Evolutionary conservation across 2,888 invertebrate species (phyloP), one percentile per base, ranked within the genome.

Genomic region (Frankliniella intonsa): DNA sequence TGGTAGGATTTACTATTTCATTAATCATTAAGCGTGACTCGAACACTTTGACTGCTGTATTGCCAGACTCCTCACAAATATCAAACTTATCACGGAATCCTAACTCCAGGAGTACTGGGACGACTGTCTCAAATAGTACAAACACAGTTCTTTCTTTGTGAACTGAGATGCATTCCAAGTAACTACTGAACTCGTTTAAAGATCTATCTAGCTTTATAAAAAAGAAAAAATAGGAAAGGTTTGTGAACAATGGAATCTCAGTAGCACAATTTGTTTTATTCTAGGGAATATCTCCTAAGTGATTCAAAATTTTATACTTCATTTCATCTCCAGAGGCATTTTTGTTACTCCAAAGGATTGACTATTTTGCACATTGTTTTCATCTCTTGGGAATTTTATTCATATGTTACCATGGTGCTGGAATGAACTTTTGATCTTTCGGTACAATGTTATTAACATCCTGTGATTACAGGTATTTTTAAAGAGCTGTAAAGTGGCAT

Each of bases 1-100:
- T 87, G 0, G 50, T 86, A 14, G 38, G 86, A 9, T 87, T 87
- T 81, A 81, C 81, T 3, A 80, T 80, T 22, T 76, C 69, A 76
- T 76, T 76, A 76, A 25, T 76, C 69, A 25, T 25, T 8, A 76
- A 76, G 25, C 25, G 69, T 25, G 22, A 25, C 25, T 76, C 25
- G 11, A 76, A 12, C 12, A 25, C 69, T 25, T 12, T 22, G 25
- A n/a, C 22, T 22, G 25, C 69, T 12, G 22, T 25, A 10, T 12
- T 25, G 9, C 12, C 25, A 22, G 69, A 76, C 1, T 22, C 25
- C 10, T 76, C 69, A 22, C 22, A 25, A 12, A 22, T 76, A 76
- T 76, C 69, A 76, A 76, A 76, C 12, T 12, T 25, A 12, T 22
- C 69, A 25, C 69, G 25, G 5, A 10, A 22, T 2, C 25, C 69